phyloP scores from a whole-genome alignment of 2,888 invertebrate species.

The Lathronympha strigana region DNA sequence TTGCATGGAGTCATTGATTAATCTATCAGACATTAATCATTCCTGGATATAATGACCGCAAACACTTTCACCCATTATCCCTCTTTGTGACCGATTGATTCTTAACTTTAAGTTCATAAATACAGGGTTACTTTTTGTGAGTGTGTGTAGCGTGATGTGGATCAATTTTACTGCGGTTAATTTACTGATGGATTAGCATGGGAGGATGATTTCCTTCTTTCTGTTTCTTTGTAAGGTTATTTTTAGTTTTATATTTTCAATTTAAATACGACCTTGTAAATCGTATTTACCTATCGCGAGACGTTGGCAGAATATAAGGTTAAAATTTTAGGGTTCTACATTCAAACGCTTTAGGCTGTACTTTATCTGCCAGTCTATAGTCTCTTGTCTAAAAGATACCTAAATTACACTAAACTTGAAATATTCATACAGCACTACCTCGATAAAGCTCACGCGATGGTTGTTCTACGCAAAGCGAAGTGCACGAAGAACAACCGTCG shows the following conservation, averaged over 20 bases:
- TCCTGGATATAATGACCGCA: conserved; percentile 9
- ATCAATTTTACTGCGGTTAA: not conserved
- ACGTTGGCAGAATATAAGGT: no score
- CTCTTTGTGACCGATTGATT: not conserved
- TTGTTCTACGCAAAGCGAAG: no score
- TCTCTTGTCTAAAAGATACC: no score
- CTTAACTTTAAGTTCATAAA: not conserved
- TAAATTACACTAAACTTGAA: no score
- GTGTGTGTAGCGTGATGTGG: not conserved
- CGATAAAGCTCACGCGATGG: no score
- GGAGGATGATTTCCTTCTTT: conserved; percentile 4
- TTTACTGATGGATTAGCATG: conserved; percentile 14
- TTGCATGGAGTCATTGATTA: conserved; percentile 40
- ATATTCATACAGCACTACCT: no score
- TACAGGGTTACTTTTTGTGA: not conserved
- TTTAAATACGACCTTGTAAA: not conserved
- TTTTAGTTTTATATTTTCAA: not conserved
- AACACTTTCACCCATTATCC: conserved; percentile 3
- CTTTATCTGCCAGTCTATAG: no score
- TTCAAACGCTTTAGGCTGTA: no score
- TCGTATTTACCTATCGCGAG: no score
- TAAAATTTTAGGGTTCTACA: no score
- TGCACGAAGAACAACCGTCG: no score
- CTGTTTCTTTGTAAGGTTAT: not conserved
- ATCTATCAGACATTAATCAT: conserved; percentile 36